Evolutionary conservation across 2,113 vertebrate genomes (phyloP).

Genomic region (Crotalus tigris): DNA sequence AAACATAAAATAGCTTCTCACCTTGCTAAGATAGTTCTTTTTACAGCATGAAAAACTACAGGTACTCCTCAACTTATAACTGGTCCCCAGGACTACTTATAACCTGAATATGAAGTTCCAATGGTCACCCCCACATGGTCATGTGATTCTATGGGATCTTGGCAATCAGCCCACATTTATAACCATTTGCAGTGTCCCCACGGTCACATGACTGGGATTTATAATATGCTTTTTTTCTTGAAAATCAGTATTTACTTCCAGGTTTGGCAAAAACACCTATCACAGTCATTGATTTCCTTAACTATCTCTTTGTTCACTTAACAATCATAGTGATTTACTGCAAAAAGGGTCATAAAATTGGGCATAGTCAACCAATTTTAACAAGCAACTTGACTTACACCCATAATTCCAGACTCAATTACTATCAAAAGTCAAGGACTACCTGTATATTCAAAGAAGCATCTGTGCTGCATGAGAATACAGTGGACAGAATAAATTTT

Average conservation of each 20-base stretch:
- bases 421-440: background rate
- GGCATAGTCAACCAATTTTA: background rate
- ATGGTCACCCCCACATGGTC: background rate
- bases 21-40: background rate
- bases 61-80: background rate
- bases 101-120: background rate
- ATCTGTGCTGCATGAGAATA: background rate
- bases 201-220: background rate
- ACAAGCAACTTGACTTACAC: background rate
- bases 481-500: background rate
- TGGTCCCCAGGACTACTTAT: background rate
- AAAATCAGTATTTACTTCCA: background rate
- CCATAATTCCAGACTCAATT: background rate
- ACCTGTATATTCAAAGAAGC: background rate
- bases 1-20: background rate
- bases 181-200: background rate
- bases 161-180: background rate
- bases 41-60: background rate
- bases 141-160: background rate
- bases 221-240: background rate
- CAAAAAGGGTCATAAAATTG: background rate
- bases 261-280: background rate
- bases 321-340: background rate
- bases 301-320: background rate
- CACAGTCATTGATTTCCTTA: background rate